Evolutionary conservation across 2,797 vertebrate genomes (phyloP), one percentile per base, ranked within the genome.

Genomic region (Mico argentatus): DNA sequence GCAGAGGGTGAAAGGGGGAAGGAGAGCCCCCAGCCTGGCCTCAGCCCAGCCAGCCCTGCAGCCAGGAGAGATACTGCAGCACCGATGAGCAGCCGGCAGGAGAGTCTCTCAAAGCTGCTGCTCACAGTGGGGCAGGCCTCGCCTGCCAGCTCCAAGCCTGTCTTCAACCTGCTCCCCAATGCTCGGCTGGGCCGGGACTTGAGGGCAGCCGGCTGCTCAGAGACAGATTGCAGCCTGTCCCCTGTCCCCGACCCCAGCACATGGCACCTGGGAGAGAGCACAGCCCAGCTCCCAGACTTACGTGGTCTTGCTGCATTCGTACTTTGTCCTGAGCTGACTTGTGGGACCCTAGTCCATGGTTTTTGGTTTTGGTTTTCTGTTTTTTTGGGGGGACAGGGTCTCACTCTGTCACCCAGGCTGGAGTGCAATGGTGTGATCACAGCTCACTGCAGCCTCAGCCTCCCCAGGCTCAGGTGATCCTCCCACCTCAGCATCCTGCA

Each of bases 81-180:
- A 2, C 33, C 15, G 11, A 0, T 13, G 2, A 52, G 67, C 26
- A 0, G 0, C 46, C 4, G 0, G 57, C 30, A 39, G 85, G 82
- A 46, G 26, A 19, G 67, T 64, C 88, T 93, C 92, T 81, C 77
- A 55, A 55, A 82, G 88, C 75, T 59, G 84, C 84, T 8, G 26
- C 96, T 87, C 30, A 2, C 72, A 8, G 61, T 1, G 1, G 83
- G 93, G 50, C 30, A 8, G 39, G 41, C n/a, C 1, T 0, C 13
- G 30, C 57, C 86, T 55, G 80, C 91, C 59, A n/a, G 83, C 61
- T 41, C 52, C 3, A 1, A 30, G 73, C 64, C 75, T 72, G 55
- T 61, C 86, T 92, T 48, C 57, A 80, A 27, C 85, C 70, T 59
- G 79, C 44, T 80, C 27, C 67, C 73, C 39, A 4, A 75, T 20